Evolutionary conservation across 1,140 invertebrate genomes (phyloP).

Genomic region (Ptiloglossa arizonensis): DNA sequence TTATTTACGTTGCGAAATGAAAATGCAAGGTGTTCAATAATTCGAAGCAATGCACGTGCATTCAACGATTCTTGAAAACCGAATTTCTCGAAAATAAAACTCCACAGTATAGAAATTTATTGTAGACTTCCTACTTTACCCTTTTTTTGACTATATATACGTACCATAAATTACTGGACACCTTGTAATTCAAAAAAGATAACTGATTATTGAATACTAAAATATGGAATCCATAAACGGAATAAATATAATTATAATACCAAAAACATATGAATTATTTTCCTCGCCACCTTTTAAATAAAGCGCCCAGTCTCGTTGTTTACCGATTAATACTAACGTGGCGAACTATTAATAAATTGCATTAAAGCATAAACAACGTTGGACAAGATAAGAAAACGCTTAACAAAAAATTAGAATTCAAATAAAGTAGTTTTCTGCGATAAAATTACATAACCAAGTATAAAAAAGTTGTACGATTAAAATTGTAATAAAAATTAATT

Average conservation of each 20-base stretch:
- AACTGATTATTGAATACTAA: too few species aligned
- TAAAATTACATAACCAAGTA: not conserved
- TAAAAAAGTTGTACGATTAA: not conserved
- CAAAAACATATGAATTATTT: not conserved
- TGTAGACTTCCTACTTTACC: too few species aligned
- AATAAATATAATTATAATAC: too few species aligned
- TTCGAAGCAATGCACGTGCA: not conserved
- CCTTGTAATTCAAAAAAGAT: too few species aligned
- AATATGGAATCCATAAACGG: too few species aligned
- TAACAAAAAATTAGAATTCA: not conserved
- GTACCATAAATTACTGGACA: too few species aligned
- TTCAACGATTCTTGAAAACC: not conserved
- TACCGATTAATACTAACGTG: not conserved
- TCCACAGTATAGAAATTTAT: too few species aligned
- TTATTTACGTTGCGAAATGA: not conserved
- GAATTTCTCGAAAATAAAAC: too few species aligned
- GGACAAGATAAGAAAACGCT: not conserved
- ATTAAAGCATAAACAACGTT: slow-evolving; percentile 14
- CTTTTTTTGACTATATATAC: too few species aligned
- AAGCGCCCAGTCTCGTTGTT: not conserved
- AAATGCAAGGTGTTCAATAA: not conserved
- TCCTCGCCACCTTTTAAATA: not conserved
- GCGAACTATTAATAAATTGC: not conserved
- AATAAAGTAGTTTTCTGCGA: not conserved
- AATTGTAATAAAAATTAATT: not conserved